Conservation (phyloP, 2,888 invertebrate genomes). For the Diabrotica balteata region DNA sequence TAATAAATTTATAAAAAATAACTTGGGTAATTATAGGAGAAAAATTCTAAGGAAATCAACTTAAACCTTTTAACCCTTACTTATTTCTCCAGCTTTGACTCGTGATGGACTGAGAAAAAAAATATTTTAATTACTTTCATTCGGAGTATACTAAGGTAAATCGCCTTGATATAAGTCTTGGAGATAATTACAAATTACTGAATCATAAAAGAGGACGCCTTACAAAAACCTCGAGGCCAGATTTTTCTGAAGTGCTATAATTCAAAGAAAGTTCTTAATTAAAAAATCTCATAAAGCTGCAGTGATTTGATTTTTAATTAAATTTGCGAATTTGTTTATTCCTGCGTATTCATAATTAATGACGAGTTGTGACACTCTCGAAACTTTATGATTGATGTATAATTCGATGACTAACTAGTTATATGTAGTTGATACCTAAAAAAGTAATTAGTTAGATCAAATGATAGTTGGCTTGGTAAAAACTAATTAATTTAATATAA, state of each 20-base stretch:
- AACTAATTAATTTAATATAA: too few relatives aligned
- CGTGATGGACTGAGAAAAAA: too few relatives aligned
- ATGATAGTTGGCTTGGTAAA: too few relatives aligned
- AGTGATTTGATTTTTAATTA: conserved; percentile 30
- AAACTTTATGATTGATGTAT: conserved; percentile 21
- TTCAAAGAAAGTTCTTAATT: conserved; percentile 28
- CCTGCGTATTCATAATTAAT: conserved; percentile 22
- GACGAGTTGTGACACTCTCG: conserved; percentile 6
- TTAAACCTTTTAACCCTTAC: too few relatives aligned
- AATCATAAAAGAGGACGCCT: conserved; percentile 14
- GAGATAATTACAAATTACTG: conserved; percentile 19
- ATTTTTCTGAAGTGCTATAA: conserved; percentile 18
- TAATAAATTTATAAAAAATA: too few relatives aligned
- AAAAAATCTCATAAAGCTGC: conserved; percentile 27
- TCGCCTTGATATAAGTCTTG: neutral
- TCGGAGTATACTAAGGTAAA: neutral
- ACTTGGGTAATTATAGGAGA: too few relatives aligned
- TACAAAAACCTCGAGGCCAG: conserved; percentile 14
- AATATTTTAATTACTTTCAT: too few relatives aligned
- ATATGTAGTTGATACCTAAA: conserved; percentile 11
- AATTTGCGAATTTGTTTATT: conserved; percentile 22
- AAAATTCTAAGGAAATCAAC: too few relatives aligned
- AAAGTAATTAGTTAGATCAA: conserved; percentile 13
- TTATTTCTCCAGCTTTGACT: too few relatives aligned
- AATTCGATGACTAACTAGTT: conserved; percentile 13